Base-by-base conservation (phyloP, 2,888 invertebrate species). In the Frankliniella fusca region DNA sequence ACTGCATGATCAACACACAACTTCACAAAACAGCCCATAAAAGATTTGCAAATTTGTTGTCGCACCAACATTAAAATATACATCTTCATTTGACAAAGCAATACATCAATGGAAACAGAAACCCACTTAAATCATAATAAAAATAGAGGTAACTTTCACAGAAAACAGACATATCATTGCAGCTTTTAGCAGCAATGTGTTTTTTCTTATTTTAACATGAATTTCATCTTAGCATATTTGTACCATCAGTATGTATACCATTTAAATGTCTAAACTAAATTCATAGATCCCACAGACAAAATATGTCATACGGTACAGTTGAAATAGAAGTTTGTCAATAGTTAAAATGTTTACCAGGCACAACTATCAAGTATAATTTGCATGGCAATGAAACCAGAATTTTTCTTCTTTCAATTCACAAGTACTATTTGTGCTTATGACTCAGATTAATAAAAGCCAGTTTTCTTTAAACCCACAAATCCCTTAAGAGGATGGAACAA, bases 151-250 rank as follows among this genome's bases (percentile, higher is more conserved):
- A 76, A 76, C 70, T 76, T 76, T 76, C 12, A 54, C 70, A 27
- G 70, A 76, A 76, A 76, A n/a, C 70, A 76, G 70, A 27, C 23
- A 76, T 23, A 1, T 38, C 70, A 76, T 76, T 76, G 9, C 70
- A 27, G 23, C 70, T 76, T 27, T 27, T 20, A 61, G 61, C 0
- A 23, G 70, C 27, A 76, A 76, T 76, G 70, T 27, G 27, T 76
- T 76, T 76, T 76, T 12, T 76, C 23, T 23, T 76, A 76, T 23
- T 9, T 76, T 27, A 76, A 76, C 70, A 23, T 27, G 27, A 76
- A 76, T 27, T 76, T 23, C 70, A 76, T 23, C 70, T 76, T 76
- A 76, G 27, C 70, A 76, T 76, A 76, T 76, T 76, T 76, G 70
- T 76, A 76, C 70, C 70, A 76, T 76, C 70, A 76, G 70, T 27